Evolutionary conservation across 2,113 vertebrate species (phyloP).

Genomic region (Trematomus loennbergii): DNA sequence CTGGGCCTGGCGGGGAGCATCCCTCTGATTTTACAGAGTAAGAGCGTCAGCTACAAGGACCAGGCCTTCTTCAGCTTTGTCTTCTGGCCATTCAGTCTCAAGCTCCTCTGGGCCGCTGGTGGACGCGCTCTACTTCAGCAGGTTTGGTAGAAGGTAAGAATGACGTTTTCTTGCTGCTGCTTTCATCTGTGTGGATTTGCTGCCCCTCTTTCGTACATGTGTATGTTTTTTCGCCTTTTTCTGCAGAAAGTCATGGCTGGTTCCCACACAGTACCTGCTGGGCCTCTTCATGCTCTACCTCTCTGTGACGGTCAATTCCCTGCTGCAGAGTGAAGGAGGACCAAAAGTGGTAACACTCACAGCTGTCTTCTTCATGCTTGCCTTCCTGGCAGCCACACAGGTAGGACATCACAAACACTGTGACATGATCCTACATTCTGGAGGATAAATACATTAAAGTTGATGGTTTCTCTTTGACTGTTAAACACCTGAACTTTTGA

Average conservation of each 20-base stretch:
- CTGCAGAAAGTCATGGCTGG: slow-evolving; percentile 95
- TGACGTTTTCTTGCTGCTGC: neutral
- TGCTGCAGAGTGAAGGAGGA: slow-evolving; percentile 85
- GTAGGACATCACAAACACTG: slow-evolving; percentile 53
- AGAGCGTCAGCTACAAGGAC: slow-evolving; percentile 93
- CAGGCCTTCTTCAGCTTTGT: slow-evolving; percentile 98
- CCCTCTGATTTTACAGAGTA: slow-evolving; percentile 94
- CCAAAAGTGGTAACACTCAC: slow-evolving; percentile 90
- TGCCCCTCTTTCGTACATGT: neutral
- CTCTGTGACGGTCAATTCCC: slow-evolving; percentile 86
- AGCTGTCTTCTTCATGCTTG: slow-evolving; percentile 92
- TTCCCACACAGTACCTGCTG: slow-evolving; percentile 95
- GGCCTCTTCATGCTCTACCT: slow-evolving; percentile 97
- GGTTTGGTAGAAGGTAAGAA: slow-evolving; percentile 88
- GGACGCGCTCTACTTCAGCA: slow-evolving; percentile 91
- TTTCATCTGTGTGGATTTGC: neutral
- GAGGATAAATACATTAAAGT: neutral
- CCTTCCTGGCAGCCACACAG: slow-evolving; percentile 98
- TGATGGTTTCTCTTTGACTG: neutral
- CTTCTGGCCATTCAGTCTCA: slow-evolving; percentile 99
- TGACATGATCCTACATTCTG: neutral
- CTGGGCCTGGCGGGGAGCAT: slow-evolving; percentile 96
- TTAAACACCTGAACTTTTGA: no score
- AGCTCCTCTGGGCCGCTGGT: slow-evolving; percentile 97
- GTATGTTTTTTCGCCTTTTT: neutral